Conservation (phyloP, 64 coral and sea anemone genomes). For the Actinia equina region DNA sequence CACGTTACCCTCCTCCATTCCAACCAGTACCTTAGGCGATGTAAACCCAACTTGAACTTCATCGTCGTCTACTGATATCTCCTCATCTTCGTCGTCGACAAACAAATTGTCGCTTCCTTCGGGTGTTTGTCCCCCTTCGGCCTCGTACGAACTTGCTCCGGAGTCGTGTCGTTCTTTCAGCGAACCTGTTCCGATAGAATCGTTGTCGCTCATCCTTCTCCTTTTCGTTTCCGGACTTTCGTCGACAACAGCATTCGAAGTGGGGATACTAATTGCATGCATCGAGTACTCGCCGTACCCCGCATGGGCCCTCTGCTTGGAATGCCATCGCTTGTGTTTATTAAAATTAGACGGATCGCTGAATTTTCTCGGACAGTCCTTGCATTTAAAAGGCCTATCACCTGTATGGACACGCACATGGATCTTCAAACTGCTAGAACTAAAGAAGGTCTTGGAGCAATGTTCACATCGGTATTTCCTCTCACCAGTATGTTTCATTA, state of each 20-base stretch:
- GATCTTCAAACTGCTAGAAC: constrained; percentile 96
- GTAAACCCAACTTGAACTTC: neutral
- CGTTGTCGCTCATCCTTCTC: constrained; percentile 3
- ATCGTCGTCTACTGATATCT: constrained; percentile 28
- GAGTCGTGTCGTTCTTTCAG: neutral
- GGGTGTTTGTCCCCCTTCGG: constrained; percentile 12
- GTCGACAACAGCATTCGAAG: neutral
- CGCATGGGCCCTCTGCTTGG: constrained; percentile 69
- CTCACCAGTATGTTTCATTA: constrained; percentile 91
- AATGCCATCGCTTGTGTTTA: constrained; percentile 96
- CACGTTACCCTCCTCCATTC: neutral
- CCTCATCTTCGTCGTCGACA: constrained; percentile 25
- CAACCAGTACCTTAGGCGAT: constrained; percentile 5
- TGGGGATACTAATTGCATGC: neutral
- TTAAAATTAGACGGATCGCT: constrained; percentile 99
- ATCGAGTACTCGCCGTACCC: constrained; percentile 15
- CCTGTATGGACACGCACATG: constrained; percentile 94
- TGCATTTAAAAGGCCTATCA: constrained; percentile 94
- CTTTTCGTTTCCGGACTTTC: neutral
- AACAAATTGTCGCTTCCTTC: constrained; percentile 32
- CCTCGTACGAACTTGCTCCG: constrained; percentile 3
- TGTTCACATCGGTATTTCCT: constrained; percentile 94
- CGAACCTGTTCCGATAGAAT: neutral
- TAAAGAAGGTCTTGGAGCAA: constrained; percentile 94
- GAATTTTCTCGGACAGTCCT: constrained; percentile 91